A percentile compares a stretch with the other conserved stretches of the same genome.
These are phyloP conservation scores for Sicus ferrugineus DNA, from an alignment of 2,888 invertebrate species.

Conservation along the genomic window DNA sequence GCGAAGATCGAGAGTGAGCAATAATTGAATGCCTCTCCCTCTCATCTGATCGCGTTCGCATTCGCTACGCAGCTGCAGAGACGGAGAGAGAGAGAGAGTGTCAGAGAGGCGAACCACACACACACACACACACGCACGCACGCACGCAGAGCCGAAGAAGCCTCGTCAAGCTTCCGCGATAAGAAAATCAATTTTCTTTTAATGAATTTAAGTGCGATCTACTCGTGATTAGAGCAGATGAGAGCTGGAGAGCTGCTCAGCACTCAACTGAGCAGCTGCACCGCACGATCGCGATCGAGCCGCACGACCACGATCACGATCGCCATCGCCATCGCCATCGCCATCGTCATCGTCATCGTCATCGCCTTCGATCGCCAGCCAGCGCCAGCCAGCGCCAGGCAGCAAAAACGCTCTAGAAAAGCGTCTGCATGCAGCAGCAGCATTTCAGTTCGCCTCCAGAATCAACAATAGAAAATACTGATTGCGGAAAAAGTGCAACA, in stretches of 20 bases:
- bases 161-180: slow-evolving; percentile 20
- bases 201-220: neutral
- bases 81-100: neutral
- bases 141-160: slow-evolving; percentile 10
- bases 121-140: neutral
- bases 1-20: neutral
- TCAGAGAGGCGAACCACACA: neutral
- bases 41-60: neutral
- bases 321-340: neutral
- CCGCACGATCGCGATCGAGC: neutral
- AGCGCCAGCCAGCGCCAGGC: no score
- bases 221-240: neutral
- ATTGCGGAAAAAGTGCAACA: no score
- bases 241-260: neutral
- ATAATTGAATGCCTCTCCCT: slow-evolving; percentile 8
- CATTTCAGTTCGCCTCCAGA: no score
- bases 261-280: no score
- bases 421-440: no score
- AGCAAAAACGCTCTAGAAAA: no score
- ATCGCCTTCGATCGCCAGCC: no score
- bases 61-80: neutral
- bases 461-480: no score
- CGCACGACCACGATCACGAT: neutral
- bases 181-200: slow-evolving; percentile 27
- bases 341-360: neutral